Evolutionary conservation across 1,140 invertebrate genomes (phyloP), one percentile per base, ranked within the genome.

Genomic region (Cherax quadricarinatus): DNA sequence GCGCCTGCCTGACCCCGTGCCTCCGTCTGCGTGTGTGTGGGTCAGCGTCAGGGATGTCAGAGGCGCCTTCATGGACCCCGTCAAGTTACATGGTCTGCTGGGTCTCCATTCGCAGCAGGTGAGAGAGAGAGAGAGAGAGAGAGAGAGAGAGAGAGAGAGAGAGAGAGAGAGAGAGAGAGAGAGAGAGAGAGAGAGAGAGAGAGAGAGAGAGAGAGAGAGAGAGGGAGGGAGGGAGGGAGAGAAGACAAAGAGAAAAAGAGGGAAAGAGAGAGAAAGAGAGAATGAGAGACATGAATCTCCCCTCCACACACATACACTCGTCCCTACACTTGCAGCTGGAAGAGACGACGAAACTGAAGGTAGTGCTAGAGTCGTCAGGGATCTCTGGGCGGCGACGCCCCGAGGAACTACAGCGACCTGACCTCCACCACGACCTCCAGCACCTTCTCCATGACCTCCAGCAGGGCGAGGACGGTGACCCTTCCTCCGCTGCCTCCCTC

Each of bases 51-150:
- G 48, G 62, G 79, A 83, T 1, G 30, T 7, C 0, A 7, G 41
- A 21, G 80, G 62, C 7, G 16, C 7, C 18, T 89, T 89, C n/a
- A 73, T 89, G 62, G 66, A 89, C 62, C 80, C 88, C 41, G 80
- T 89, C 30, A 89, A 83, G 80, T 80, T 89, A 5, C 88, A 89
- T 60, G 88, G 88, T 0, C 62, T 89, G 10, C 80, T 89, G 41
- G 48, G 51, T 12, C 79, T 89, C 24, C 79, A 89, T 73, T 48
- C 70, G 6, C 48, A 30, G 4, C 70, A 87, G 86, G 86, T 79
- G 16, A 87, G 6, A 57, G 53, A 57, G 53, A 57, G 53, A 57
- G 53, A 57, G 53, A 57, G 53, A 57, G 53, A 57, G 53, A 57
- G 53, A 57, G 53, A 57, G 53, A 57, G 53, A 57, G 53, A 57